Evolutionary conservation across 2,113 vertebrate genomes (phyloP).

Genomic region (Camelus dromedarius): DNA sequence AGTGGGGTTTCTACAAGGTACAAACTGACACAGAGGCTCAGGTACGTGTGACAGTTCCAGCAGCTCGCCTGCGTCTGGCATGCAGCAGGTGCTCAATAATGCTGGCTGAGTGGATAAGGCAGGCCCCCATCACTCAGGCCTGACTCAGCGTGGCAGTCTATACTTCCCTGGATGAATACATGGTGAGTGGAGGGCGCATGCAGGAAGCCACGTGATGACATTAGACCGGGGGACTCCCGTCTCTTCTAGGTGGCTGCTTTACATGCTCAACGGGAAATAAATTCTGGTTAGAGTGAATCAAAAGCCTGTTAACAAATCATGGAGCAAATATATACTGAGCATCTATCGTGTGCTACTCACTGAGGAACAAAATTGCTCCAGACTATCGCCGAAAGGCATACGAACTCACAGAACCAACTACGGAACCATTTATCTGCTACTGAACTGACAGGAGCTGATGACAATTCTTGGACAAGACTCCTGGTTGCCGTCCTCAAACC

Average conservation of each 20-base stretch:
- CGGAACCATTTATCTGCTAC: neutral
- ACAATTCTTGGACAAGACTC: neutral
- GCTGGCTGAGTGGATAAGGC: neutral
- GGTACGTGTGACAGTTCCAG: neutral
- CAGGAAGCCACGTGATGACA: neutral
- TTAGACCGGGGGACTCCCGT: neutral
- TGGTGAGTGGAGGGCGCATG: neutral
- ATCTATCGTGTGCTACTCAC: neutral
- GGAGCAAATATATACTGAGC: neutral
- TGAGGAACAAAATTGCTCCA: neutral
- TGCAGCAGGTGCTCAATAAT: neutral
- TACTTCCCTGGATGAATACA: neutral
- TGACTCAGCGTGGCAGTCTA: neutral
- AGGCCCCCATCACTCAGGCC: neutral
- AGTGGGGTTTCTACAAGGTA: neutral
- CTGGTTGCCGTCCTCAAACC: neutral
- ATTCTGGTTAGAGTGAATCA: slow-evolving; percentile 10
- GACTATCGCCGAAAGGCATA: neutral
- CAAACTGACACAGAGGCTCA: neutral
- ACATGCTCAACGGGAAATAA: neutral
- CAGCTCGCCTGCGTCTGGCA: neutral
- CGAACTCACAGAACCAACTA: neutral
- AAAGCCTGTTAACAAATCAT: neutral
- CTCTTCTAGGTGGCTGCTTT: neutral
- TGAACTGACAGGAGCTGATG: neutral